Conservation (phyloP, 2,113 vertebrate species). For the Crotalus helleri region DNA sequence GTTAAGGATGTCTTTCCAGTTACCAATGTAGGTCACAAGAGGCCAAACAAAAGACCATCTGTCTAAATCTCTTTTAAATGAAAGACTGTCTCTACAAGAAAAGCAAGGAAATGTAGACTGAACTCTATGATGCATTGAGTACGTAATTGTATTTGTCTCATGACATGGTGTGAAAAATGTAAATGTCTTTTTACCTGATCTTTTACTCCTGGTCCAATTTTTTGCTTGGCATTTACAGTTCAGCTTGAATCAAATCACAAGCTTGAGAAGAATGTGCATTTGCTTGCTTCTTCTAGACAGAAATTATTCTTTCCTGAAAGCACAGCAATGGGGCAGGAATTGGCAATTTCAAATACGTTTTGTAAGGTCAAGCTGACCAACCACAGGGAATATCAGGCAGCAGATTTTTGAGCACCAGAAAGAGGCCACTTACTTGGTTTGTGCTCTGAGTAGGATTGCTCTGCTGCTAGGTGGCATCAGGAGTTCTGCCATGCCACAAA, state of each 20-base stretch:
- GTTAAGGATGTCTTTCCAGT: conserved; percentile 9
- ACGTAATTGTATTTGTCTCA: conserved; percentile 57
- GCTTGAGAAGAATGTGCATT: background rate
- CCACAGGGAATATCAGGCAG: background rate
- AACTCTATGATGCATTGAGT: background rate
- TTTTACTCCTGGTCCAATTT: conserved; percentile 25
- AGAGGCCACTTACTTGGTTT: background rate
- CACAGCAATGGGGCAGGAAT: background rate
- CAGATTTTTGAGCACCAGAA: background rate
- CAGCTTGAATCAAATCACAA: conserved; percentile 35
- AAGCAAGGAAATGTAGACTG: background rate
- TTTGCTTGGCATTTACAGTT: conserved; percentile 34
- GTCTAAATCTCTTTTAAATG: background rate
- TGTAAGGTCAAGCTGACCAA: background rate
- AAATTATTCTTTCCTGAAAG: background rate
- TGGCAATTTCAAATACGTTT: background rate
- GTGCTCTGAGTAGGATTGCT: background rate
- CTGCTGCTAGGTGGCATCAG: background rate
- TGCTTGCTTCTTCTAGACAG: background rate
- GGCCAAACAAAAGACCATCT: background rate
- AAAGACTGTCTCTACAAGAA: background rate
- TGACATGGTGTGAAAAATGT: conserved; percentile 57
- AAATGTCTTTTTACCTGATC: background rate
- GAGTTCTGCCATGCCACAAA: background rate
- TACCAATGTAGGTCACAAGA: background rate